Evolutionary conservation across 2,888 invertebrate species (phyloP).

Genomic region (Drosophila anomalata): DNA sequence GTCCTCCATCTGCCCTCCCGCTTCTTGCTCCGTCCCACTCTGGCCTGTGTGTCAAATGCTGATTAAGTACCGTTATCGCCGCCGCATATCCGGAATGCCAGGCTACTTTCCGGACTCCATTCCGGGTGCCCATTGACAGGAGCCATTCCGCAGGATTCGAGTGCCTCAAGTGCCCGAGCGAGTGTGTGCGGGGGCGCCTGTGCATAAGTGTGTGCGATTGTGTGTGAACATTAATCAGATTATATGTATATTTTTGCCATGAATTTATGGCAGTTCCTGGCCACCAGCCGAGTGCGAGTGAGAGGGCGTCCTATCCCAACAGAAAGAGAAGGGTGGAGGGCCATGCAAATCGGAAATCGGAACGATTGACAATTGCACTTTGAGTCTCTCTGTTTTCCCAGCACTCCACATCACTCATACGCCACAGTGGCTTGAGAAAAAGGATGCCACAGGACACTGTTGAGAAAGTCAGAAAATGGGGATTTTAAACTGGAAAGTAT

Average conservation of each 20-base stretch:
- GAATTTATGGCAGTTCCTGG: constrained; percentile 41
- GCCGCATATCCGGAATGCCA: constrained; percentile 28
- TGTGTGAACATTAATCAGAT: constrained; percentile 65
- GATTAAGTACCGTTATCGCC: constrained; percentile 65
- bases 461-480: too few relatives aligned
- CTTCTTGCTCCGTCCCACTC: neutral
- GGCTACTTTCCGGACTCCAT: constrained; percentile 18
- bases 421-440: constrained; percentile 4
- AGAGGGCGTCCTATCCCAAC: neutral
- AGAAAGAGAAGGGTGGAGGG: neutral
- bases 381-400: constrained; percentile 20
- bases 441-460: too few relatives aligned
- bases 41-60: constrained; percentile 60
- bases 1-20: neutral
- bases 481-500: too few relatives aligned
- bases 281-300: neutral
- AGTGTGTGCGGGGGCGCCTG: constrained; percentile 10
- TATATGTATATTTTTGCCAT: constrained; percentile 56
- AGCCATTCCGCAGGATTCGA: constrained; percentile 9
- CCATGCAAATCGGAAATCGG: constrained; percentile 18
- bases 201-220: constrained; percentile 26
- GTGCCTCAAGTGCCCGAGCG: constrained; percentile 19
- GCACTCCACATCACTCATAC: constrained; percentile 37
- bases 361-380: constrained; percentile 37
- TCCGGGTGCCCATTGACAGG: constrained; percentile 20